Conservation (phyloP, 2,888 invertebrate species). For the Apotomis betuletana region DNA sequence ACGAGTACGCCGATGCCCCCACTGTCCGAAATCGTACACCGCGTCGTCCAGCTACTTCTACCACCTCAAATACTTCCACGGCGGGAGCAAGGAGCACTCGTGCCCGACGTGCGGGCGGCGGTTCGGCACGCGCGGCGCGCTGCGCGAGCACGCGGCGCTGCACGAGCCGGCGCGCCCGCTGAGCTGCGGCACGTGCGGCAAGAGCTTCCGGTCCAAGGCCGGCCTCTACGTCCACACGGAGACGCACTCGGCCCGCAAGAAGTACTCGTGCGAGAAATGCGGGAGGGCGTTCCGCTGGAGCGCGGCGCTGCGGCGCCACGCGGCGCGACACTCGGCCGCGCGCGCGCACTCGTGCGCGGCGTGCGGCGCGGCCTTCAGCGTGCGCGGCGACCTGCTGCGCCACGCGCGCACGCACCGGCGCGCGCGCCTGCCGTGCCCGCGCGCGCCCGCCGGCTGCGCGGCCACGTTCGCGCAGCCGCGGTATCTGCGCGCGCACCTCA, state of each 20-base stretch:
- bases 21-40: constrained; percentile 74
- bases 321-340: constrained; percentile 68
- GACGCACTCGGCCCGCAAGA: constrained; percentile 67
- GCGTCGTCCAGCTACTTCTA: constrained; percentile 80
- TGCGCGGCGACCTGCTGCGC: constrained; percentile 74
- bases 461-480: constrained; percentile 77
- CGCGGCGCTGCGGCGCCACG: constrained; percentile 72
- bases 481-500: constrained; percentile 78
- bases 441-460: constrained; percentile 67
- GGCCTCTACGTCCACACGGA: constrained; percentile 78
- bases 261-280: constrained; percentile 60
- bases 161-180: constrained; percentile 73
- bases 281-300: constrained; percentile 74
- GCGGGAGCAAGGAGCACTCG: constrained; percentile 68
- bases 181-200: constrained; percentile 75
- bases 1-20: constrained; percentile 67
- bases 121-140: constrained; percentile 73
- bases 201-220: constrained; percentile 75
- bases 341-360: constrained; percentile 68
- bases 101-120: constrained; percentile 77
- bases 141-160: constrained; percentile 72
- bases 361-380: constrained; percentile 77
- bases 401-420: constrained; percentile 70
- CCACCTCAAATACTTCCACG: constrained; percentile 80
- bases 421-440: constrained; percentile 71